A percentile compares a stretch with the other conserved stretches of the same genome.
Conservation (phyloP, 2,797 vertebrate genomes). For the Alfaro cultratus region DNA sequence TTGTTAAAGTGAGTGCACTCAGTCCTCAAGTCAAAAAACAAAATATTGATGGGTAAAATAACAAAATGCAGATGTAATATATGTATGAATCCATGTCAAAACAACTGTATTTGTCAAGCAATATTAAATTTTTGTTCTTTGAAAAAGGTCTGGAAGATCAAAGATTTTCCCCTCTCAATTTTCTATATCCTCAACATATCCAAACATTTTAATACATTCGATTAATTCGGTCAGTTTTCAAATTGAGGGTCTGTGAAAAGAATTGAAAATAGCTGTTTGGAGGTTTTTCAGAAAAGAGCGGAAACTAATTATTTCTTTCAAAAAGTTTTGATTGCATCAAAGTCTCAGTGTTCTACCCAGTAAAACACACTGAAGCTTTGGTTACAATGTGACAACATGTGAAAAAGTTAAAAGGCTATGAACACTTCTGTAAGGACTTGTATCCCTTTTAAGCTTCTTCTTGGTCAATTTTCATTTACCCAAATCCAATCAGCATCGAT, state of each 20-base stretch:
- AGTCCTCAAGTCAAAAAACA: background rate
- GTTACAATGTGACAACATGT: background rate
- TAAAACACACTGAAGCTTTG: background rate
- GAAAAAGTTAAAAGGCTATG: background rate
- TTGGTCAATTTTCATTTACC: conserved; percentile 76
- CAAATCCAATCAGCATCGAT: conserved; percentile 79
- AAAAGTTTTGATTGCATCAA: conserved; percentile 26
- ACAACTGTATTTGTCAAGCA: background rate
- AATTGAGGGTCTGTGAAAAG: background rate
- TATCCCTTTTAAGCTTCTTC: conserved; percentile 67
- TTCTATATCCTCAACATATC: background rate
- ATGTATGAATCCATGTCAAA: background rate
- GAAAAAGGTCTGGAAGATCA: background rate
- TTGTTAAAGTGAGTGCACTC: background rate
- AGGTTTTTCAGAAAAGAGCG: background rate
- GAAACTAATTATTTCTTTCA: background rate
- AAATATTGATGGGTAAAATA: background rate
- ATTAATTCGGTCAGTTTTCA: background rate
- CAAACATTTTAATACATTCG: background rate
- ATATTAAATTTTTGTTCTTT: background rate
- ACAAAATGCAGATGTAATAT: background rate
- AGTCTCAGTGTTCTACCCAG: background rate
- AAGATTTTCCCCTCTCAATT: background rate
- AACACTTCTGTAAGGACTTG: background rate
- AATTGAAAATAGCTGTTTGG: background rate